These are phyloP conservation scores for Thaumetopoea pityocampa DNA, from an alignment of 1,140 invertebrate genomes.

Conservation along the genomic window DNA sequence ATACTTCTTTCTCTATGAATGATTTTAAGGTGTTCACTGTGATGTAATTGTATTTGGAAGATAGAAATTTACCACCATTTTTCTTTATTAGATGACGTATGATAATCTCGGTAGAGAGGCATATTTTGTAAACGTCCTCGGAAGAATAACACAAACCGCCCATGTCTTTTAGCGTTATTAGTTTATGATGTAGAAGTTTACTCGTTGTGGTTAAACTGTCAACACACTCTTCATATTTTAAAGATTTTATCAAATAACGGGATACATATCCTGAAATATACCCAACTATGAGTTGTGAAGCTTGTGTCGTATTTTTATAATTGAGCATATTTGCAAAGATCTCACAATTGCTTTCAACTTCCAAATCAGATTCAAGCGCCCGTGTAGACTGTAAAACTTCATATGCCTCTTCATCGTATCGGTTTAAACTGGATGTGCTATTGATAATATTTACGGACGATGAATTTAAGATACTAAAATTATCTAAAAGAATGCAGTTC, in stretches of 20 bases:
- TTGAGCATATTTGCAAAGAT: too few species aligned
- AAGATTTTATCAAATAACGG: conserved; percentile 1
- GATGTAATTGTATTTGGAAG: background rate
- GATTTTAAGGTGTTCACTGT: background rate
- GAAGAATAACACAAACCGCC: conserved; percentile 11
- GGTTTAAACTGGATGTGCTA: background rate
- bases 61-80: background rate
- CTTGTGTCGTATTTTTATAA: too few species aligned
- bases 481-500: conserved; percentile 9
- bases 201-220: conserved; percentile 1
- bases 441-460: background rate
- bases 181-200: conserved; percentile 9
- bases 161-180: conserved; percentile 18
- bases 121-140: too few species aligned
- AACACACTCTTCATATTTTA: conserved; percentile 17
- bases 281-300: too few species aligned
- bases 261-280: too few species aligned
- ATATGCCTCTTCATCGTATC: too few species aligned
- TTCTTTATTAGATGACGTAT: background rate
- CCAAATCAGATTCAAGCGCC: too few species aligned
- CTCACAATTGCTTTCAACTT: too few species aligned
- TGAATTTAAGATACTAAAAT: conserved; percentile 2
- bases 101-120: background rate
- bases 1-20: background rate
- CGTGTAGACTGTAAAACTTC: too few species aligned